Evolutionary conservation across 37 sponge, comb jelly and placozoan species (phyloP).

Genomic region (Halisarca cf. caerulea): DNA sequence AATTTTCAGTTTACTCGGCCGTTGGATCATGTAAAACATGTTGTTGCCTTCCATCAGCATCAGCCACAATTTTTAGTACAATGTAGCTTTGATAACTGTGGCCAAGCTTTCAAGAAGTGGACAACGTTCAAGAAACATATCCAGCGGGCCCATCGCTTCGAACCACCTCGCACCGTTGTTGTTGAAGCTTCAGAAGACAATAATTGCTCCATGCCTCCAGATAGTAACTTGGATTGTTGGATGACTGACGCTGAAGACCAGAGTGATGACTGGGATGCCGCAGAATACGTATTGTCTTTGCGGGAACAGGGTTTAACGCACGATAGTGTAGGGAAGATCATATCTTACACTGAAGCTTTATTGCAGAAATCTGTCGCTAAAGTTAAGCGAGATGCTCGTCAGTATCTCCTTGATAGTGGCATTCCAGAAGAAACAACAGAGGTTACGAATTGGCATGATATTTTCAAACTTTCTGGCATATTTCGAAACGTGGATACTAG

Average conservation of each 20-base stretch:
- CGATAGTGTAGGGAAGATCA: neutral
- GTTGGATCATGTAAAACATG: neutral
- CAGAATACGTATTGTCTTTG: neutral
- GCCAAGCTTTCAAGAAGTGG: neutral
- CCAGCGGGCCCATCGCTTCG: neutral
- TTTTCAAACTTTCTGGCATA: neutral
- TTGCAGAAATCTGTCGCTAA: neutral
- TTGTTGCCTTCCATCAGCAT: neutral
- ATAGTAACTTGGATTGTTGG: no score
- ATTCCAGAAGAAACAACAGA: neutral
- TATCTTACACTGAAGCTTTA: neutral
- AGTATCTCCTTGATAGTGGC: neutral
- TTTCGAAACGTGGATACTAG: neutral
- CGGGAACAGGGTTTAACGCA: neutral
- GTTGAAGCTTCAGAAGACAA: no score
- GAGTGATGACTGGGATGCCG: neutral
- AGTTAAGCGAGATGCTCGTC: neutral
- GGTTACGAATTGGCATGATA: neutral
- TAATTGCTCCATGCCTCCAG: no score
- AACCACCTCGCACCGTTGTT: neutral
- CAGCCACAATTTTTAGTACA: neutral
- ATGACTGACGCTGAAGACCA: no score
- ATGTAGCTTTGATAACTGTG: neutral
- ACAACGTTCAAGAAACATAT: neutral
- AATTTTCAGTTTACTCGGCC: neutral